Conservation (phyloP, 2,113 vertebrate species). For the Cardinalis cardinalis region DNA sequence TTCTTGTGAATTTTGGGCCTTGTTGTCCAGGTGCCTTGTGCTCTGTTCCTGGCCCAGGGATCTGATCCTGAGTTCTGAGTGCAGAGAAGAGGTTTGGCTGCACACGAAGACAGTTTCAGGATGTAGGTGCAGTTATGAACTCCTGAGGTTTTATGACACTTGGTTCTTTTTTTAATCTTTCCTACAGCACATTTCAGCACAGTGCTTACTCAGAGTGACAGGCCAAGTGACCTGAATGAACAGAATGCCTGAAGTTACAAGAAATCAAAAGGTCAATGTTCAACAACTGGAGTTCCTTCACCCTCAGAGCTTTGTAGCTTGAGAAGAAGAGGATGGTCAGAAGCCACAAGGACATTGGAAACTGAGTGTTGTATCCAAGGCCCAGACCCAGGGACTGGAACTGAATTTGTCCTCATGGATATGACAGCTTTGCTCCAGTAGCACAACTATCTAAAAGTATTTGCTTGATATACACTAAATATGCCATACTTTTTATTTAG, state of each 20-base stretch:
- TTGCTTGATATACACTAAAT: not conserved
- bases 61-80: not conserved
- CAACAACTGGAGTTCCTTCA: not conserved
- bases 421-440: not conserved
- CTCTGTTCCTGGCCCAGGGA: not conserved
- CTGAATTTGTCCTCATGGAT: not conserved
- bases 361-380: not conserved
- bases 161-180: not conserved
- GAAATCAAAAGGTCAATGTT: not conserved
- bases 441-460: not conserved
- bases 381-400: not conserved
- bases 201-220: not conserved
- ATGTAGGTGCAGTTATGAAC: not conserved
- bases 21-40: not conserved
- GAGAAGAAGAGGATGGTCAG: not conserved
- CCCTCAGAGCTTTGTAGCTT: not conserved
- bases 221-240: not conserved
- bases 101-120: not conserved
- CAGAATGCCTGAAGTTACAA: not conserved
- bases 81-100: not conserved
- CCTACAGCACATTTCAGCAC: not conserved
- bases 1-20: not conserved
- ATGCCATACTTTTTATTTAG: not conserved
- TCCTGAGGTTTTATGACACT: not conserved
- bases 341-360: not conserved